Conservation (phyloP, 2,113 vertebrate genomes). For the Peromyscus californicus region DNA sequence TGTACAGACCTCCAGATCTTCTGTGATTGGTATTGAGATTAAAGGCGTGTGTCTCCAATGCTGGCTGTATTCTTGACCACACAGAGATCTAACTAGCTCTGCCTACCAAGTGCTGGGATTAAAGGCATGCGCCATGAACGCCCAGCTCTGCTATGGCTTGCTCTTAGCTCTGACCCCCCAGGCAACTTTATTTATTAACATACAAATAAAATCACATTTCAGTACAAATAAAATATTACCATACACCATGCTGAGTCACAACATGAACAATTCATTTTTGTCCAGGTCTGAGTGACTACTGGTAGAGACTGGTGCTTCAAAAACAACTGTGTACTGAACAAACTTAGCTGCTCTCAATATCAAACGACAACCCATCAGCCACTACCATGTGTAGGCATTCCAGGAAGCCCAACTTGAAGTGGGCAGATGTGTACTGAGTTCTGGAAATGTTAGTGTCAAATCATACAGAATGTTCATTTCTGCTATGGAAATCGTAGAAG, state of each 20-base stretch:
- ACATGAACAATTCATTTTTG: background rate
- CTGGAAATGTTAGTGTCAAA: conserved; percentile 71
- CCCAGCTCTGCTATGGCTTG: too few species aligned
- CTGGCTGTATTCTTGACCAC: too few species aligned
- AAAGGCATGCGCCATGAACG: too few species aligned
- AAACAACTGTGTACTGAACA: background rate
- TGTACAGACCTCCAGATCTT: too few species aligned
- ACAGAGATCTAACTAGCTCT: too few species aligned
- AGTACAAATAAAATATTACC: too few species aligned
- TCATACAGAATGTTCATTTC: conserved; percentile 58
- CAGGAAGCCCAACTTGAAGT: conserved; percentile 44
- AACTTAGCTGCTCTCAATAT: background rate
- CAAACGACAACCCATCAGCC: background rate
- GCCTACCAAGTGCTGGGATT: too few species aligned
- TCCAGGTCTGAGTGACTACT: background rate
- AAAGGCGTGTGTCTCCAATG: too few species aligned
- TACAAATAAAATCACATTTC: too few species aligned
- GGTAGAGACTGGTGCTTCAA: background rate
- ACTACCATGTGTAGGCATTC: conserved; percentile 42
- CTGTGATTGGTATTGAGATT: too few species aligned
- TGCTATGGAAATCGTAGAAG: conserved; percentile 57
- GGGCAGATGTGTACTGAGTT: conserved; percentile 70
- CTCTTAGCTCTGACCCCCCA: too few species aligned
- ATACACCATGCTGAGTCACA: background rate
- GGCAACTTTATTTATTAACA: too few species aligned